Evolutionary conservation across 2,888 invertebrate species (phyloP).

Genomic region (Strigamia transsilvanica): DNA sequence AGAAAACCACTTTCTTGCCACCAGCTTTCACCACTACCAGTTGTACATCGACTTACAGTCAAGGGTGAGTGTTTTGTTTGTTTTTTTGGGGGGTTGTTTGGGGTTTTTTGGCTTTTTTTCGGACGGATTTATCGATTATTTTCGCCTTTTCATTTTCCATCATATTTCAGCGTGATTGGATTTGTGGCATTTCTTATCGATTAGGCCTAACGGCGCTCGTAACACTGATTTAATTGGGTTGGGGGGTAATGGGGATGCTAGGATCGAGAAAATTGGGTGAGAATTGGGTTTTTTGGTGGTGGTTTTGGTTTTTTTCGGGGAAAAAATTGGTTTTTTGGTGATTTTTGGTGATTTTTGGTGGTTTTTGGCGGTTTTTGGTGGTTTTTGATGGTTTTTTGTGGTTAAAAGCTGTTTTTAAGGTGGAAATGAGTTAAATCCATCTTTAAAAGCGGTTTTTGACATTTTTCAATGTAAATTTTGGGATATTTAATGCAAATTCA

Average conservation of each 20-base stretch:
- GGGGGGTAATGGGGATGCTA: neutral
- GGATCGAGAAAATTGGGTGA: neutral
- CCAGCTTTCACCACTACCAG: slow-evolving; percentile 24
- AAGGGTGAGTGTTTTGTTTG: slow-evolving; percentile 23
- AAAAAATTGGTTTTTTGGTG: neutral
- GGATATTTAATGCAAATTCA: neutral
- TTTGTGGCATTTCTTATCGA: slow-evolving; percentile 1
- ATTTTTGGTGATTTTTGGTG: no score
- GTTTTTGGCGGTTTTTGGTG: no score
- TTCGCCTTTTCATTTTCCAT: neutral
- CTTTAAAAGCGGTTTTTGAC: neutral
- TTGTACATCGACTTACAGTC: slow-evolving; percentile 33
- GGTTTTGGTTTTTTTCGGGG: neutral
- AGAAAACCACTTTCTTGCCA: slow-evolving; percentile 49
- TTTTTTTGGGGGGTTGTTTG: no score
- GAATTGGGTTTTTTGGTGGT: neutral
- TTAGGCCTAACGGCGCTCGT: slow-evolving; percentile 13
- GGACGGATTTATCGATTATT: neutral
- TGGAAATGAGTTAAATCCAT: neutral
- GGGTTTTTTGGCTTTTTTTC: neutral
- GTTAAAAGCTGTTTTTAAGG: neutral
- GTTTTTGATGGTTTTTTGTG: no score
- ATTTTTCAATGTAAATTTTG: neutral
- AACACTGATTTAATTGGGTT: slow-evolving; percentile 16
- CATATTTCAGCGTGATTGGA: neutral